These are phyloP conservation scores for Acanthiza pusilla DNA, from an alignment of 2,797 vertebrate genomes.

Conservation along the genomic window DNA sequence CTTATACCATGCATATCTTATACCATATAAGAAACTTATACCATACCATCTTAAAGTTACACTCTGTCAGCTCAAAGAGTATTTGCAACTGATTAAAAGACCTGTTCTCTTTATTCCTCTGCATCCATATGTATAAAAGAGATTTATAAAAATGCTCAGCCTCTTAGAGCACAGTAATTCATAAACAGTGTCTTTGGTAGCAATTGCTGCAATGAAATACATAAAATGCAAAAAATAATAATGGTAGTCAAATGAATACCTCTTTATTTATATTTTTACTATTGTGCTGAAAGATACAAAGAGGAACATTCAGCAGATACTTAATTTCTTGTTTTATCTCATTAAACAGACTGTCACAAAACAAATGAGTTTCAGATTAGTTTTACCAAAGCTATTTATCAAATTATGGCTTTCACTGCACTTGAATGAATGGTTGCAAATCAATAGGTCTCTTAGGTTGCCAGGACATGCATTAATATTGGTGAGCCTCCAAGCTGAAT, in stretches of 20 bases:
- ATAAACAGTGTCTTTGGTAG: not conserved
- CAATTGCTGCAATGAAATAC: not conserved
- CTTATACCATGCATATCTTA: fast-evolving
- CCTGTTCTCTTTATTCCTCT: not conserved
- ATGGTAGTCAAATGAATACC: not conserved
- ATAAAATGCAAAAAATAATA: not conserved
- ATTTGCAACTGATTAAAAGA: not conserved
- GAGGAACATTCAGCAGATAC: not conserved
- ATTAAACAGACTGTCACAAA: constrained; percentile 10
- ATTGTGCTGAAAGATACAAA: not conserved
- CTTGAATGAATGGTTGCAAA: constrained; percentile 12
- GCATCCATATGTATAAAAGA: not conserved
- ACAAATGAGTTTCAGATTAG: constrained; percentile 51
- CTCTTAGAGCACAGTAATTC: not conserved
- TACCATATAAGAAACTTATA: not conserved
- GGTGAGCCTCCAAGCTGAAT: not conserved
- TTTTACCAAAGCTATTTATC: constrained; percentile 55
- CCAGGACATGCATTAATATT: constrained; percentile 28
- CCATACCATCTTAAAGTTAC: not conserved
- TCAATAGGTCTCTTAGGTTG: constrained; percentile 47
- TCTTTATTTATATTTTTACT: constrained; percentile 26
- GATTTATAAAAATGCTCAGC: not conserved
- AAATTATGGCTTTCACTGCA: constrained; percentile 47
- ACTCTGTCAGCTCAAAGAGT: not conserved
- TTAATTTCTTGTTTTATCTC: constrained; percentile 58